Evolutionary conservation across 2,888 invertebrate species (phyloP), one percentile per base, ranked within the genome.

Genomic region (Macropis europaea): DNA sequence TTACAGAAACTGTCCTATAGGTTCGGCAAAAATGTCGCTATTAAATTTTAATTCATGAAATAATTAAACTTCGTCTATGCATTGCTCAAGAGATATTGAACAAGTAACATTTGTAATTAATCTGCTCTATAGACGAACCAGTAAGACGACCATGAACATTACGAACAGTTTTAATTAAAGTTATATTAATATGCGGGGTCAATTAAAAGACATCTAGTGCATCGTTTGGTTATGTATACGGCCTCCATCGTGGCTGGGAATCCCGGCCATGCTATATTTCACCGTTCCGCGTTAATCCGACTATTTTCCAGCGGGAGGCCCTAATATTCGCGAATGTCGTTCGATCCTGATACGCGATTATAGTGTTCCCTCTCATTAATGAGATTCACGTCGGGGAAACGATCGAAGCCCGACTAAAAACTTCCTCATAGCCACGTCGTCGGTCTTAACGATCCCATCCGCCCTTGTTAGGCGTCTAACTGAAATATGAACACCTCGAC

Each of bases 271-370:
- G 72, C 76, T 61, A 75, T 73, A 79, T 74, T 79, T 76, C 71
- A 73, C 64, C 63, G 67, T 71, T 50, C 73, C 67, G 71, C 59
- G 73, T 61, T 83, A 82, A 82, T 83, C 81, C 82, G 74, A 71
- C 75, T 78, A 79, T 79, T 83, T 79, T 79, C 63, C 73, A 11
- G 11, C 24, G 43, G 24, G 7, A 30, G 56, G 19, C 59, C 54
- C 67, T 67, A 71, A 71, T 67, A 64, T 71, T 67, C 54, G 30
- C 15, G 48, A 24, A 34, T 45, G 30, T 60, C 47, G 60, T 47
- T 48, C 61, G 60, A 59, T 52, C 48, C 59, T 42, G 53, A 60
- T 67, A 50, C 45, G 59, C 48, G 48, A 68, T 63, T 63, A 57
- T 63, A 63, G 61, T 28, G 17, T 40, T 45, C 19, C 38, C 53